Evolutionary conservation across 2,888 invertebrate species (phyloP).

Genomic region (Sthenelais limicola): DNA sequence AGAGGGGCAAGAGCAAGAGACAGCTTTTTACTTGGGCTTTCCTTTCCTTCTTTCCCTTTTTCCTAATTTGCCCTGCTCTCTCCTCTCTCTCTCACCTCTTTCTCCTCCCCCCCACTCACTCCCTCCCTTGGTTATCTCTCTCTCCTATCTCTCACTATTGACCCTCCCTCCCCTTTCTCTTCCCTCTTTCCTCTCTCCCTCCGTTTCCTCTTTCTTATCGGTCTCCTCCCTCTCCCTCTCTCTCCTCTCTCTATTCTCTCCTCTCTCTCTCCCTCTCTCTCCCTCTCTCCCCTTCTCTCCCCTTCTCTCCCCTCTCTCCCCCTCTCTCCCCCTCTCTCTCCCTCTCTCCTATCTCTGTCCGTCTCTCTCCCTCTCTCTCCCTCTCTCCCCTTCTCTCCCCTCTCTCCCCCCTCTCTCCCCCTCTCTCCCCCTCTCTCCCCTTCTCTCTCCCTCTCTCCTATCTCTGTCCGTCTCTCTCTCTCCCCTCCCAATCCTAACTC

Average conservation of each 20-base stretch:
- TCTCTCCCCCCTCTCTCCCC: background rate
- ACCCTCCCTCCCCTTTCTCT: background rate
- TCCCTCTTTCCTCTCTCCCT: background rate
- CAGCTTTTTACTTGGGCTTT: no score
- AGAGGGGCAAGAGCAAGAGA: no score
- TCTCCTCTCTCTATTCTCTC: background rate
- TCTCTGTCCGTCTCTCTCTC: no score
- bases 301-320: background rate
- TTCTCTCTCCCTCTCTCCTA: no score
- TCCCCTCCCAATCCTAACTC: no score
- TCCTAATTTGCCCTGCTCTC: background rate
- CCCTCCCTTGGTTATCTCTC: background rate
- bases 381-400: background rate
- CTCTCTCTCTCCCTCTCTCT: background rate
- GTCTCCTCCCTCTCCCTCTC: background rate
- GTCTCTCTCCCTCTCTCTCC: background rate
- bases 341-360: background rate
- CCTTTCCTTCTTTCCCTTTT: background rate
- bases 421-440: no score
- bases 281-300: background rate
- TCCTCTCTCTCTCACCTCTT: background rate
- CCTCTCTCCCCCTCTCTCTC: background rate
- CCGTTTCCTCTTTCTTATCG: background rate
- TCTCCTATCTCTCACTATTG: background rate
- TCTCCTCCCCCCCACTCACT: constrained; percentile 3